phyloP scores from a whole-genome alignment of 2,888 invertebrate genomes.

The Leucophenga maculata region DNA sequence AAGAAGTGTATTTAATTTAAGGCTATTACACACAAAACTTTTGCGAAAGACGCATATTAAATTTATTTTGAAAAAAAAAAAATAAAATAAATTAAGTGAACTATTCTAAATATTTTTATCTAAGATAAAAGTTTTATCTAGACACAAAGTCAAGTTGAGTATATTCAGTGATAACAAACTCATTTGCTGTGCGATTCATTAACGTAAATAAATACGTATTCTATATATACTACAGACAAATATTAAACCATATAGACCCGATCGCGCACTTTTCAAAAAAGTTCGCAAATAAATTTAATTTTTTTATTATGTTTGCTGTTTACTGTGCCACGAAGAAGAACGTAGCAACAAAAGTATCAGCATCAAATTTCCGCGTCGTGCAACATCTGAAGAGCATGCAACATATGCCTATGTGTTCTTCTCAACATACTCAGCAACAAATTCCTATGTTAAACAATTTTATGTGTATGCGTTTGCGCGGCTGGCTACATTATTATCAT shows the following conservation, averaged over 20 bases:
- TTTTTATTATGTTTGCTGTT: constrained; percentile 53
- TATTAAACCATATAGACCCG: constrained; percentile 25
- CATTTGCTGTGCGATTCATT: constrained; percentile 9
- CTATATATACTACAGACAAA: constrained; percentile 29
- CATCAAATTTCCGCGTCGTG: constrained; percentile 49
- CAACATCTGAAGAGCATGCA: constrained; percentile 46
- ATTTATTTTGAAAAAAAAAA: no score
- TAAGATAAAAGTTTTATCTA: constrained; percentile 45
- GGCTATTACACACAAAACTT: constrained; percentile 25
- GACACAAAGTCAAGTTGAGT: constrained; percentile 42
- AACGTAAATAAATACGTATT: background rate
- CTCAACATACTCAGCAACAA: constrained; percentile 58
- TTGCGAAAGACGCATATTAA: constrained; percentile 49
- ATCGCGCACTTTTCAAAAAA: constrained; percentile 7
- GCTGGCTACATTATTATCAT: constrained; percentile 49
- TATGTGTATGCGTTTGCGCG: constrained; percentile 59
- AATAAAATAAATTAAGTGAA: constrained; percentile 23
- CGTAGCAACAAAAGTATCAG: constrained; percentile 34
- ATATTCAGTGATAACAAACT: background rate
- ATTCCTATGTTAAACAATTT: constrained; percentile 54
- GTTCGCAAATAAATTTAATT: constrained; percentile 1
- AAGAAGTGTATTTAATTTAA: constrained; percentile 31
- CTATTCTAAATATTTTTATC: constrained; percentile 36
- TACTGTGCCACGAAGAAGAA: constrained; percentile 36
- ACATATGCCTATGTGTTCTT: constrained; percentile 51